Evolutionary conservation across 2,797 vertebrate species (phyloP).

Genomic region (Sebastes vulpes): DNA sequence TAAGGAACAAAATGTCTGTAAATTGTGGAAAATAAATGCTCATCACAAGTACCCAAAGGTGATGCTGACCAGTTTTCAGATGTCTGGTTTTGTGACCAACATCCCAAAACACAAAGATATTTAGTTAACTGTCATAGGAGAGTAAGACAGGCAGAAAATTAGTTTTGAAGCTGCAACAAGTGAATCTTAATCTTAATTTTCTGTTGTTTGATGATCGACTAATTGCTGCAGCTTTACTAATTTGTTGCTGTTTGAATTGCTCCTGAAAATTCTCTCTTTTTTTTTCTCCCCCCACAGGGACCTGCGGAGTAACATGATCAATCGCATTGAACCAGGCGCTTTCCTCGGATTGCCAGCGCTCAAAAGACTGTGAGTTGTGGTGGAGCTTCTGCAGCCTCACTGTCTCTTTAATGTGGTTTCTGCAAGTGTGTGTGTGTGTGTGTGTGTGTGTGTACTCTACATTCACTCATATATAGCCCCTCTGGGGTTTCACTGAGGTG

Average conservation of each 20-base stretch:
- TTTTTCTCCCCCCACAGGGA: slow-evolving; percentile 84
- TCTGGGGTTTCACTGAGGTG: not conserved
- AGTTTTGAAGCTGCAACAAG: not conserved
- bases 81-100: not conserved
- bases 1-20: not conserved
- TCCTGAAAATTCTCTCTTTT: not conserved
- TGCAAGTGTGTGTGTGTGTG: not conserved
- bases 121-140: not conserved
- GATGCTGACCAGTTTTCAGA: no score
- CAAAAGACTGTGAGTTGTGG: slow-evolving; percentile 94
- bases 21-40: not conserved
- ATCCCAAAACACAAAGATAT: not conserved
- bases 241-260: not conserved
- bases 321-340: slow-evolving; percentile 93
- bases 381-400: not conserved
- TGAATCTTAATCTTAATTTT: not conserved
- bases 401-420: slow-evolving; percentile 30
- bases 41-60: not conserved
- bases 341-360: slow-evolving; percentile 93
- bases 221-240: not conserved
- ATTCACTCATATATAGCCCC: slow-evolving; percentile 1
- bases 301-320: slow-evolving; percentile 96
- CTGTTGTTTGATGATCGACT: not conserved
- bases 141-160: not conserved
- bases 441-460: not conserved